phyloP scores from a whole-genome alignment of 2,113 vertebrate genomes.

The Ivindomyrus marchei region DNA sequence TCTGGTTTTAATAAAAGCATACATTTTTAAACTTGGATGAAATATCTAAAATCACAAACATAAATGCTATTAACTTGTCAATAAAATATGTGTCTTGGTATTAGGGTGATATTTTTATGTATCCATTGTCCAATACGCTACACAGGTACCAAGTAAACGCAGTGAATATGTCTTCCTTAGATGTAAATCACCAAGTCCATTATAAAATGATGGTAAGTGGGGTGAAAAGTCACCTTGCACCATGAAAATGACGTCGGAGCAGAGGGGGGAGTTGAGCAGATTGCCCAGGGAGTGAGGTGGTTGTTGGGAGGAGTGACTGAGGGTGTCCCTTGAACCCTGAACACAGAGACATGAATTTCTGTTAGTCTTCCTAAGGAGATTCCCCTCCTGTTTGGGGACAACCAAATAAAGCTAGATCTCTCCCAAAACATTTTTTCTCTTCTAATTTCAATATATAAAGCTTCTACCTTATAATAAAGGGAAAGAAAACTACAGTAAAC shows the following conservation, averaged over 20 bases:
- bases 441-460: neutral
- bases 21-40: neutral
- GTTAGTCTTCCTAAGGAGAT: neutral
- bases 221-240: constrained; percentile 76
- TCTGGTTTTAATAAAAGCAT: neutral
- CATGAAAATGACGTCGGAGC: constrained; percentile 94
- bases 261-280: constrained; percentile 86
- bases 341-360: neutral
- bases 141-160: neutral
- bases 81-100: neutral
- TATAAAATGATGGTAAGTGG: neutral
- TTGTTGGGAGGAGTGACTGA: constrained; percentile 56
- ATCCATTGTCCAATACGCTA: neutral
- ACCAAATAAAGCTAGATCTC: neutral
- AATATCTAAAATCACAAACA: neutral
- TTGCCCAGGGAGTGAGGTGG: constrained; percentile 77
- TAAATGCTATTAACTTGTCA: neutral
- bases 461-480: neutral
- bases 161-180: neutral
- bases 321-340: constrained; percentile 56
- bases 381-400: neutral
- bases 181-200: neutral
- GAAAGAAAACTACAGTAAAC: neutral
- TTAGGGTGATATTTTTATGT: neutral
- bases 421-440: neutral